Base-by-base conservation (phyloP, 2,797 vertebrate species). In the Pantherophis vulpinus region DNA sequence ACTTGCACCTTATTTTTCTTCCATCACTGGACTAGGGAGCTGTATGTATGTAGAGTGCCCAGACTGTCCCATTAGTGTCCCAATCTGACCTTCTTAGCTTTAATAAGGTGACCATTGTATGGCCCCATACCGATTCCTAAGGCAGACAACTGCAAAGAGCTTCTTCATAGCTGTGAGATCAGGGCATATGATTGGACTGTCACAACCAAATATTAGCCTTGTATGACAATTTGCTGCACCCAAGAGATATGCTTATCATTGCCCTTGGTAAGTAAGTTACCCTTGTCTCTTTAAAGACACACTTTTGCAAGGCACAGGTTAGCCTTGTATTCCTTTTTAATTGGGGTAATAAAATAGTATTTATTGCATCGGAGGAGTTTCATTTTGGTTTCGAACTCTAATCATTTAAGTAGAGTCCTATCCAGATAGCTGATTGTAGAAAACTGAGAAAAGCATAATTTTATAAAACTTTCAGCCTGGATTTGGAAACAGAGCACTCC, bases 281-380 rank as follows among this genome's bases (percentile, higher is more conserved):
- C 86, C 23, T 89, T 93, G n/a, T 90, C 94, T 93, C 89, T 93
- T 93, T 42, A 47, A 94, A 95, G 89, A 94, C 89, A 10, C 37
- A 93, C 66, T 87, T 42, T 91, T 94, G 87, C 91, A 94, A 96
- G 95, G 90, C 90, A 95, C 94, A 96, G 94, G 92, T 92, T 42
- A 95, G 58, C 55, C 42, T 89, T 93, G 91, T 91, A 95, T 93
- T 96, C 79, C 90, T 70, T 63, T 93, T 94, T 94, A 96, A 95
- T 92, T 94, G 95, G 70, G 94, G 2, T 47, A 91, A 90, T 93
- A 97, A 95, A 96, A 94, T 93, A 95, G 92, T 96, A 93, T 86
- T 94, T 89, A 94, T 87, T 94, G 29, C 90, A 59, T 95, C 95
- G 95, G 92, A 95, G 32, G 1, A 88, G 0, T 86, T 93, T 93